Conservation (phyloP, 2,888 invertebrate genomes). For the Morpho achilles region DNA sequence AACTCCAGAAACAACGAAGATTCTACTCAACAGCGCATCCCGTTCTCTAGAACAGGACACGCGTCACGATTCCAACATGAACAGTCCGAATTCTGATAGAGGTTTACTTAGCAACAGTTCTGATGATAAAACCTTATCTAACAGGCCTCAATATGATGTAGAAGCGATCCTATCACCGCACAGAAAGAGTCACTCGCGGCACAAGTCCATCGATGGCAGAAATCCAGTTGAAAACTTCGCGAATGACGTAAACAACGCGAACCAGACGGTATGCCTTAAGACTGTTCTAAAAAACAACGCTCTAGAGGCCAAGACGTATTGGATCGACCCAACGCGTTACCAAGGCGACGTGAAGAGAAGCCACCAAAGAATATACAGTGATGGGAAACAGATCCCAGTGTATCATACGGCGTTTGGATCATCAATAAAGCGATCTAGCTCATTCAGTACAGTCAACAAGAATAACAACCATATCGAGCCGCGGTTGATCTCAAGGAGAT, state of each 20-base stretch:
- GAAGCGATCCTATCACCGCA: slow-evolving; percentile 60
- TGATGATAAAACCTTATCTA: slow-evolving; percentile 68
- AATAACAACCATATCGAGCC: slow-evolving; percentile 63
- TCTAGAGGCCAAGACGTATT: slow-evolving; percentile 49
- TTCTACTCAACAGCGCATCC: slow-evolving; percentile 58
- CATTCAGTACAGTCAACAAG: slow-evolving; percentile 78
- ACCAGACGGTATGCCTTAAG: slow-evolving; percentile 56
- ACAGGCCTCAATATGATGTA: slow-evolving; percentile 59
- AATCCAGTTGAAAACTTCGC: slow-evolving; percentile 56
- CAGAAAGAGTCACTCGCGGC: slow-evolving; percentile 73
- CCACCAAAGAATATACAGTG: slow-evolving; percentile 52
- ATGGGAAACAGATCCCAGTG: slow-evolving; percentile 41
- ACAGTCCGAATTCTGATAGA: slow-evolving; percentile 61
- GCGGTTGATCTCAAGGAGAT: slow-evolving; percentile 47
- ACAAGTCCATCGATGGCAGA: slow-evolving; percentile 74
- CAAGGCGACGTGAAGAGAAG: slow-evolving; percentile 53
- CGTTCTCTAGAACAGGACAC: slow-evolving; percentile 63
- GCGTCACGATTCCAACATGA: slow-evolving; percentile 61
- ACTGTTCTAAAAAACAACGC: slow-evolving; percentile 69
- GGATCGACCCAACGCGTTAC: slow-evolving; percentile 68
- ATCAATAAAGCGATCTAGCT: slow-evolving; percentile 83
- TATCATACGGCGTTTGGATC: slow-evolving; percentile 49
- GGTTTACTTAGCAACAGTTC: slow-evolving; percentile 64
- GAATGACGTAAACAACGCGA: slow-evolving; percentile 60
- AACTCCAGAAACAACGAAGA: slow-evolving; percentile 52